A percentile compares a stretch with the other conserved stretches of the same genome.
Evolutionary conservation across 2,113 vertebrate species (phyloP).

Genomic region (Aplodontia rufa): DNA sequence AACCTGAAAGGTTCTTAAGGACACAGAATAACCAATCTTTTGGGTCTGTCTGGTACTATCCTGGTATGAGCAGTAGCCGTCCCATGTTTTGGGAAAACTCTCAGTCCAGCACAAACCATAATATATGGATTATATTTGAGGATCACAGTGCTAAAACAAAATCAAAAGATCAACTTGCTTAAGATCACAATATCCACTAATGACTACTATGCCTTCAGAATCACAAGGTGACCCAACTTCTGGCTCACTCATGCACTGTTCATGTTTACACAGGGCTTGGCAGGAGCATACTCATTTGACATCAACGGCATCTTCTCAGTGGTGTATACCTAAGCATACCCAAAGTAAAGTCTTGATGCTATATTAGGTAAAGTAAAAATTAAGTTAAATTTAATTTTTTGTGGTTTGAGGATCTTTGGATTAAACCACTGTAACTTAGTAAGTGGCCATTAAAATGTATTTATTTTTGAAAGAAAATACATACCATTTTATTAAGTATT

Average conservation of each 20-base stretch:
- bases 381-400: slow-evolving; percentile 49
- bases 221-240: background rate
- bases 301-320: background rate
- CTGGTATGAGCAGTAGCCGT: background rate
- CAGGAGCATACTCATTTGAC: background rate
- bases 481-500: slow-evolving; percentile 14
- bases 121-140: background rate
- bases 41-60: background rate
- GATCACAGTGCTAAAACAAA: background rate
- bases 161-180: background rate
- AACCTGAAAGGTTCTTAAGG: background rate
- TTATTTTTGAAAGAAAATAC: slow-evolving; percentile 37
- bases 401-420: slow-evolving; percentile 1
- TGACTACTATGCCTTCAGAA: background rate
- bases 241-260: background rate
- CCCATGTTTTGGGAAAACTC: background rate
- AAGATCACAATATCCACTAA: background rate
- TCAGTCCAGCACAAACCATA: background rate
- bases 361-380: slow-evolving; percentile 54
- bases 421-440: slow-evolving; percentile 37
- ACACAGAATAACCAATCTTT: background rate
- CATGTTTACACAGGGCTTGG: background rate
- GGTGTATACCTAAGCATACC: background rate
- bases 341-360: slow-evolving; percentile 16
- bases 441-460: slow-evolving; percentile 18